Conservation (phyloP, 2,888 invertebrate species). For the Resseliella maxima region DNA sequence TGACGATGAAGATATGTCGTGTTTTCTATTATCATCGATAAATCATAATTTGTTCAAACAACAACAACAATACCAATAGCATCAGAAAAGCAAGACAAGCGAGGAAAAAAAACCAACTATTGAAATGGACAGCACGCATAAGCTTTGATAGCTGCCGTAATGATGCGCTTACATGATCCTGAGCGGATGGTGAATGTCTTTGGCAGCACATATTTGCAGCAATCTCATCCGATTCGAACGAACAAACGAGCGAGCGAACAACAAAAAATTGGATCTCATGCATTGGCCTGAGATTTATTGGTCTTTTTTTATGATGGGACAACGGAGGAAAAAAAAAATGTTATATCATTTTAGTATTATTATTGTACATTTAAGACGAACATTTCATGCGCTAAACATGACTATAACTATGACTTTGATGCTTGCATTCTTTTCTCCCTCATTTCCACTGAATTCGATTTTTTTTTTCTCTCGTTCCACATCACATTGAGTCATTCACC, state of each 20-base stretch:
- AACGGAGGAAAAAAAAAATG: not conserved
- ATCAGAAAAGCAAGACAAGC: no score
- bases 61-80: not conserved
- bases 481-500: not conserved
- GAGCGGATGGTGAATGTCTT: not conserved
- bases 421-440: not conserved
- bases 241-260: not conserved
- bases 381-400: not conserved
- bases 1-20: not conserved
- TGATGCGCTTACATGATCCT: not conserved
- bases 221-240: not conserved
- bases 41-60: conserved; percentile 27
- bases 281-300: not conserved
- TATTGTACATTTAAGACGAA: not conserved
- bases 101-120: not conserved
- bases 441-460: not conserved
- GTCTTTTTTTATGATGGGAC: not conserved
- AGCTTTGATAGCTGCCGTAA: not conserved
- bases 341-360: not conserved
- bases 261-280: conserved; percentile 13
- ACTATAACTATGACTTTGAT: not conserved
- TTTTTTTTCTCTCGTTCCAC: not conserved
- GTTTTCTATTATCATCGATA: conserved; percentile 39
- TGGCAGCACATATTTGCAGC: not conserved
- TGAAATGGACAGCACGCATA: conserved; percentile 24